phyloP scores from a whole-genome alignment of 2,888 invertebrate species.

The Cristatella mucedo region DNA sequence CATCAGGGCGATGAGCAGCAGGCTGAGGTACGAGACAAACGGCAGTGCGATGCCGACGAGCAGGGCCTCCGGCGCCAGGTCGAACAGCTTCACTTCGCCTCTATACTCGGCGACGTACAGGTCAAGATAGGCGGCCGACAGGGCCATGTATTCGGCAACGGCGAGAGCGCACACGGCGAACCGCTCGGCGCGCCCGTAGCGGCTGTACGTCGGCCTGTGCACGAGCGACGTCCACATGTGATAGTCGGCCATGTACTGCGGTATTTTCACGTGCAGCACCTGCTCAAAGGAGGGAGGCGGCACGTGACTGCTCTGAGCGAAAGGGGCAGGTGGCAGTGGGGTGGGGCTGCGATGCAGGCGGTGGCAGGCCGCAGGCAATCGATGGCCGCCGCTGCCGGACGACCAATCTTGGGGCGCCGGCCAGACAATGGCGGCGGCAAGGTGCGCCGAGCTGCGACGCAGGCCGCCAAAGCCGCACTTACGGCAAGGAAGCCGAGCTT shows the following conservation, averaged over 20 bases:
- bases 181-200: constrained; percentile 32
- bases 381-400: too few species aligned
- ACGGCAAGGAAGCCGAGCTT: constrained; percentile 30
- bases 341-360: too few species aligned
- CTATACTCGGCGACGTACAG: constrained; percentile 20
- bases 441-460: too few species aligned
- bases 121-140: constrained; percentile 27
- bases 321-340: too few species aligned
- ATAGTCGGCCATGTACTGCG: constrained; percentile 32
- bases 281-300: constrained; percentile 15
- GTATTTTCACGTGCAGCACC: constrained; percentile 30
- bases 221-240: constrained; percentile 32
- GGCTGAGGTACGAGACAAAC: too few species aligned
- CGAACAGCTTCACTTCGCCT: constrained; percentile 33
- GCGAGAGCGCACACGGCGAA: constrained; percentile 27
- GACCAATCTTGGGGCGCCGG: too few species aligned
- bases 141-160: constrained; percentile 29
- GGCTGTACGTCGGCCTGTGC: constrained; percentile 28
- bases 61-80: constrained; percentile 28
- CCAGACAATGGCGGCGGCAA: too few species aligned
- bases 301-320: too few species aligned
- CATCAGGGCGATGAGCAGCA: constrained; percentile 23
- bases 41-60: too few species aligned
- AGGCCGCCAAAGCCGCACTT: constrained; percentile 6
- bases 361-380: too few species aligned